These are phyloP conservation scores for Prosapia bicincta DNA, from an alignment of 2,888 invertebrate species.

Conservation along the genomic window DNA sequence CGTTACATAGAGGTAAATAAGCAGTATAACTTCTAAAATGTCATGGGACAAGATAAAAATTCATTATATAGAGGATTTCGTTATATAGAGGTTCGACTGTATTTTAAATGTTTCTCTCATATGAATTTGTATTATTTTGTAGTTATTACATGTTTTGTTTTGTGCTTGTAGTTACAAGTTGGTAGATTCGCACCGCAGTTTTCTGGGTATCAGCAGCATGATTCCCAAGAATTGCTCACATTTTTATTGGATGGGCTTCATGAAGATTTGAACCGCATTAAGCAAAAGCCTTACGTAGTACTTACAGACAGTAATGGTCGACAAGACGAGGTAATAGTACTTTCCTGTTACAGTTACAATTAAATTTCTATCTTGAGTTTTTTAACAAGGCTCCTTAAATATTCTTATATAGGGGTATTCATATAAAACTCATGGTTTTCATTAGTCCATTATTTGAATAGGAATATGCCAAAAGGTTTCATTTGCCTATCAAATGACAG, in stretches of 20 bases:
- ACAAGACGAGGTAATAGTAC: conserved; percentile 29
- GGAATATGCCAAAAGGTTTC: no score
- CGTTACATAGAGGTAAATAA: no score
- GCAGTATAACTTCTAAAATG: no score
- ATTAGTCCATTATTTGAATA: no score
- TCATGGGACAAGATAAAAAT: no score
- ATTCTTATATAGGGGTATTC: background rate
- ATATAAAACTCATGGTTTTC: no score
- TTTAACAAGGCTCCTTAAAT: background rate
- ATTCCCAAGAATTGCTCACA: conserved; percentile 87
- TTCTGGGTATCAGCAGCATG: conserved; percentile 88
- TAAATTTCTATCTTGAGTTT: background rate
- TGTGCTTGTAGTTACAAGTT: conserved; percentile 82
- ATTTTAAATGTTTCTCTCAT: no score
- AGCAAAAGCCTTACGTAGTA: conserved; percentile 64
- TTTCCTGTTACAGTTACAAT: background rate
- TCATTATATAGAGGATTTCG: no score
- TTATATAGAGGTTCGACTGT: no score
- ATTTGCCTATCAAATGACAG: no score
- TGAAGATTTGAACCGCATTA: conserved; percentile 84
- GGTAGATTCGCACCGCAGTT: conserved; percentile 82
- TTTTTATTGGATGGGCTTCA: conserved; percentile 89
- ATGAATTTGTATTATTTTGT: no score
- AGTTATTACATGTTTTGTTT: no score
- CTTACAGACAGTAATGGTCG: conserved; percentile 46